Base-by-base conservation (phyloP, 2,888 invertebrate genomes). In the Crematogaster levior region DNA sequence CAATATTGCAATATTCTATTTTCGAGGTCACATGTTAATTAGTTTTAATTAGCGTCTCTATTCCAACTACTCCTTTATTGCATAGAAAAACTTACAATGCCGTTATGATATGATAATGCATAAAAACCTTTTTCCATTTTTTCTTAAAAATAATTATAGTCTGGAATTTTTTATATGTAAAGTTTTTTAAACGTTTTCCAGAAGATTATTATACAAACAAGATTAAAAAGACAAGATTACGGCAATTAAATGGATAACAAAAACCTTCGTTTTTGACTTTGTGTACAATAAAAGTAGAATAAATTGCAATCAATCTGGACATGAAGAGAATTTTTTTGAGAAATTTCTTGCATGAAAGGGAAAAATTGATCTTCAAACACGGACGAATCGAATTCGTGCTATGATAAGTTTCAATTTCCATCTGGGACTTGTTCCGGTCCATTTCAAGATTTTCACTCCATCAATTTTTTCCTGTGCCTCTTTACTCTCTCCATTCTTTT, bases 361-460 rank as follows among this genome's bases (percentile, higher is more conserved):
- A 51, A 53, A 10, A 74, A 24, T 53, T 34, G 34, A 85, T 61
- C 61, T 65, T 53, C 27, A 30, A 3, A 18, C 48, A 40, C 24
- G 12, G 15, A 30, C 12, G 10, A 53, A 30, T 63, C 5, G 24
- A 46, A 37, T 53, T 30, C 34, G 43, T 21, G 21, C 10, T 27
- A 73, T 21, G 63, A 63, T 63, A 75, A 86, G 87, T 86, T 88
- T 87, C 85, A 88, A 89, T 90, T 90, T 90, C 90, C 87, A 90
- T 89, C 84, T 86, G 68, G 65, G 83, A 84, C 83, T 84, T 72
- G 27, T 66, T 68, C 63, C 40, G 9, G 40, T 40, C 61, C 18
- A 65, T 65, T 81, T 37, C 61, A 18, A 51, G 80, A 86, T 88
- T 85, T 86, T 86, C 81, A 85, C 85, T 85, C 56, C n/a, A 46